Evolutionary conservation across 2,888 invertebrate genomes (phyloP), one percentile per base, ranked within the genome.

Genomic region (Lasioglossum morio): DNA sequence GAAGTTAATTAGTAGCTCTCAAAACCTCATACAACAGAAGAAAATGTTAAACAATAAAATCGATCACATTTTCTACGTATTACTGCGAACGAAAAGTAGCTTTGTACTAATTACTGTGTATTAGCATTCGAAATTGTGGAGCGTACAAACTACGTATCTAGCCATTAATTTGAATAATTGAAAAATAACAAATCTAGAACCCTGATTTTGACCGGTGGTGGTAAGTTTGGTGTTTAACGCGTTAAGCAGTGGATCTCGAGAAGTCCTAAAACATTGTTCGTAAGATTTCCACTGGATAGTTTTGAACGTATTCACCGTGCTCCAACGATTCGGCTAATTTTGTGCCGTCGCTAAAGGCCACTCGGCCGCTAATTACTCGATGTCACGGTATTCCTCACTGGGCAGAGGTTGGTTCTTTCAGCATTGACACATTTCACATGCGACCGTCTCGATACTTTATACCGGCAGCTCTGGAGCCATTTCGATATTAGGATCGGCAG

Each of bases 401-500:
- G 14, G n/a, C 70, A n/a, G 40, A 4, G n/a, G n/a, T 79, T 48
- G n/a, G 66, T 63, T 48, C 53, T 40, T 66, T 73, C 72, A 81
- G 19, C 72, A 30, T n/a, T 27, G 30, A 23, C 37, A 37, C 37
- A 46, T 79, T 73, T 73, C 73, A 34, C 46, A 73, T 23, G 10
- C 77, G 57, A 46, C 57, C 53, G 12, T 70, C 73, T 30, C 16
- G 82, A 46, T 77, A 77, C 72, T 57, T 77, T 40, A 43, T 40
- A 30, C 16, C 77, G 57, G 37, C 66, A 37, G 34, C 72, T 40
- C 72, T 40, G 60, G 19, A 16, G 72, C 75, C 84, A 81, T 80
- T 85, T 81, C 81, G 78, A 81, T 85, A 84, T 78, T 86, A 79
- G 77, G 19, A 79, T 73, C 10, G 75, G 27, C 72, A 72, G 77